A percentile compares a stretch with the other conserved stretches of the same genome.
These are phyloP conservation scores for Malurus cyaneus DNA, from an alignment of 2,113 vertebrate genomes.

Conservation along the genomic window DNA sequence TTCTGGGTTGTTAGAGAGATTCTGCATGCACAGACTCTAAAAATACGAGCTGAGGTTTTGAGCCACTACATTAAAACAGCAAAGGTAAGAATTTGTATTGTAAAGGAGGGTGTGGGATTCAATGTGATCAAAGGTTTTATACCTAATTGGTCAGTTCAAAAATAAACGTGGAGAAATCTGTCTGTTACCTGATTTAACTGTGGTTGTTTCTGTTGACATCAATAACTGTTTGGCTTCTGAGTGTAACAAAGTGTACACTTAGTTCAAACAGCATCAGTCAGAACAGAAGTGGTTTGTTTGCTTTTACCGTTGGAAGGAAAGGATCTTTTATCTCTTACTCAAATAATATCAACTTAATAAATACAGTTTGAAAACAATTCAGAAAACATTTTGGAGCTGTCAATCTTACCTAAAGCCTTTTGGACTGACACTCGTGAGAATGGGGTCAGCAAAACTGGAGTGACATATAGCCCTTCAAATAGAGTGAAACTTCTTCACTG, in stretches of 20 bases:
- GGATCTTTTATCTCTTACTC: neutral
- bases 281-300: neutral
- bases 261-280: neutral
- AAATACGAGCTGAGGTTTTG: slow-evolving; percentile 97
- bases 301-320: neutral
- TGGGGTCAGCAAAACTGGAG: neutral
- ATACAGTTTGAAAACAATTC: neutral
- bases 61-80: slow-evolving; percentile 98
- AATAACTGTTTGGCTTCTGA: neutral
- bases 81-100: slow-evolving; percentile 80
- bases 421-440: neutral
- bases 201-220: neutral
- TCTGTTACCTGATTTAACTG: neutral
- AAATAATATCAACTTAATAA: neutral
- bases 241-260: neutral
- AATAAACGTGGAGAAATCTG: slow-evolving; percentile 9
- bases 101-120: neutral
- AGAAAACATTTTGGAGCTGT: neutral
- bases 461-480: neutral
- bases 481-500: neutral
- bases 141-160: neutral
- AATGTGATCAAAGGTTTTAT: neutral
- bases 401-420: neutral
- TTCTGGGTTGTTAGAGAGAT: slow-evolving; percentile 99
- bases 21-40: slow-evolving; percentile 95